Base-by-base conservation (phyloP, 2,797 vertebrate genomes). In the Falco naumanni region DNA sequence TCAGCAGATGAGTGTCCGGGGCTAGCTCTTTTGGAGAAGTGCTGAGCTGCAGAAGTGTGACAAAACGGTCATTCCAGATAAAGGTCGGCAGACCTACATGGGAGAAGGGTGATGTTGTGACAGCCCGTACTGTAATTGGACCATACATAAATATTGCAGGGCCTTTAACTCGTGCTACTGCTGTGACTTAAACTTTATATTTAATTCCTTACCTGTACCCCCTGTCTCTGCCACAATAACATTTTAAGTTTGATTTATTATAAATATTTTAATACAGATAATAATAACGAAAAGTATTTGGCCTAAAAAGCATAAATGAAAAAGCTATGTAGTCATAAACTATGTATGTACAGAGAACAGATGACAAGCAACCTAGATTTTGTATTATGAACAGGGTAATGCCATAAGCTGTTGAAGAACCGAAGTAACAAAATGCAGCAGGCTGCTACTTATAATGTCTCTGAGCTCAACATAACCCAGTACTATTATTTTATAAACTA, bases 221-320 rank as follows among this genome's bases (percentile, higher is more conserved):
- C 92, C 57, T 59, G 71, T 72, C 95, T 93, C 95, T 92, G 89
- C 94, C 93, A 82, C 87, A 95, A 82, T 95, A 97, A 90, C 94
- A 97, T 96, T 97, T 95, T 93, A 97, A 96, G 94, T 97, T 94
- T 96, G 91, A 97, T 96, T 96, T 95, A 97, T 95, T 92, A 96
- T 98, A 97, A 98, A 98, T 98, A 97, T 98, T 98, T 98, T 96
- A 97, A 93, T 95, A 69, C 93, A 60, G 94, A 97, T 97, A 97
- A 97, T 98, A 97, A 97, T 98, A 97, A 96, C 95, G 88, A 97
- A 94, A 95, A 95, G 85, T 93, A 94, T 97, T 96, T 97, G 91
- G 93, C 95, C 96, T 97, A 95, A 97, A 97, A 97, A 95, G 89
- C 96, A 95, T 96, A 96, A 97, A 96, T 96, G 96, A 98, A 95